These are phyloP conservation scores for Umimayanthus kanabou DNA, from an alignment of 92 coral and sea anemone genomes.

Conservation along the genomic window DNA sequence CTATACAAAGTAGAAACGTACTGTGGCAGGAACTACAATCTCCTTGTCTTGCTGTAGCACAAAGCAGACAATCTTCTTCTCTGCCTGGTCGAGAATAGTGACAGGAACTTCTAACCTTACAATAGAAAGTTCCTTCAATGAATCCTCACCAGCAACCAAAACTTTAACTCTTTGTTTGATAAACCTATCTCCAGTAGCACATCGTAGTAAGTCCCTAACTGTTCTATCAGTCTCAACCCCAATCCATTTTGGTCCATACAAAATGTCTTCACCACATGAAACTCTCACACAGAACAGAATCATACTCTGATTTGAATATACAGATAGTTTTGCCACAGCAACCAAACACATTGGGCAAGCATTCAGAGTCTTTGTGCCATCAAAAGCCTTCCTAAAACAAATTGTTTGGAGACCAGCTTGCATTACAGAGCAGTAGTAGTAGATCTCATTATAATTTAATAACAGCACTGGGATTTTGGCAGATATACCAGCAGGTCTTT, in stretches of 20 bases:
- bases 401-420: slow-evolving; percentile 10
- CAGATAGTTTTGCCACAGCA: slow-evolving; percentile 11
- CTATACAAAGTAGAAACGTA: slow-evolving; percentile 35
- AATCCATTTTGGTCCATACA: slow-evolving; percentile 83
- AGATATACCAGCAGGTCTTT: slow-evolving; percentile 27
- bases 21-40: slow-evolving; percentile 41
- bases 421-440: slow-evolving; percentile 52
- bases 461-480: slow-evolving; percentile 21
- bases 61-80: slow-evolving; percentile 78
- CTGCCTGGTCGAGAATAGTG: slow-evolving; percentile 65
- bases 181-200: slow-evolving; percentile 81
- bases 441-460: slow-evolving; percentile 63
- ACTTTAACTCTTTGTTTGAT: slow-evolving; percentile 67
- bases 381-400: not conserved
- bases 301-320: slow-evolving; percentile 45
- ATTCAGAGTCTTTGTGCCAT: slow-evolving; percentile 13
- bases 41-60: slow-evolving; percentile 69
- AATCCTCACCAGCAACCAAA: slow-evolving; percentile 82
- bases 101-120: slow-evolving; percentile 72
- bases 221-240: slow-evolving; percentile 73
- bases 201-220: slow-evolving; percentile 77
- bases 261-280: slow-evolving; percentile 58
- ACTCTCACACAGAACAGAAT: slow-evolving; percentile 84
- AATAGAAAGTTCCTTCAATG: slow-evolving; percentile 59
- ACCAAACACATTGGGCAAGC: slow-evolving; percentile 28